phyloP scores from a whole-genome alignment of 2,888 invertebrate genomes.

The Lasioglossum figueresi region DNA sequence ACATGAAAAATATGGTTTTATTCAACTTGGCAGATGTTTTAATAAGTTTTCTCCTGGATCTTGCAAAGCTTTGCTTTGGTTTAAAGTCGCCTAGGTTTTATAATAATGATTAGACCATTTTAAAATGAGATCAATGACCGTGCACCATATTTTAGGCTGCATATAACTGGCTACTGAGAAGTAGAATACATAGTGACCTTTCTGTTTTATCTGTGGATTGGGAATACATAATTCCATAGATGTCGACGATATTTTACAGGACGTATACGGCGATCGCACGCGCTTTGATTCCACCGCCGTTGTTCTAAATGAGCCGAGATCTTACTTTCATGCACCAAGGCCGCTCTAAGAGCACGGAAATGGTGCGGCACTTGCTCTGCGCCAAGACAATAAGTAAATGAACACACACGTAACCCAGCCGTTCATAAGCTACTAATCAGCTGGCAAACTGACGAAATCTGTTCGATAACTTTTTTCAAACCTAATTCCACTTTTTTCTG shows the following conservation, averaged over 20 bases:
- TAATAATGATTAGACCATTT: not conserved
- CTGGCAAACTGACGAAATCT: conserved; percentile 2
- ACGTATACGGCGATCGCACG: conserved; percentile 35
- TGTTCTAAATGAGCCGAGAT: conserved; percentile 70
- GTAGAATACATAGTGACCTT: not conserved
- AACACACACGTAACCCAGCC: conserved; percentile 20
- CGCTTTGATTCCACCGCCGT: conserved; percentile 33
- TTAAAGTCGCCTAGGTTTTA: not conserved
- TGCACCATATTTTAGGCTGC: not conserved
- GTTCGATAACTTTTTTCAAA: not conserved
- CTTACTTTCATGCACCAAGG: conserved; percentile 82
- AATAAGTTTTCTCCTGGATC: not conserved
- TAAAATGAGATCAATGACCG: not conserved
- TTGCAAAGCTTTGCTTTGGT: not conserved
- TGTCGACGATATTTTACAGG: conserved; percentile 24
- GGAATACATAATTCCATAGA: conserved; percentile 27
- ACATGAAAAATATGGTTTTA: not conserved
- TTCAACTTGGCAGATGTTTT: not conserved
- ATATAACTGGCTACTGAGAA: conserved; percentile 15
- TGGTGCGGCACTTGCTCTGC: conserved; percentile 74
- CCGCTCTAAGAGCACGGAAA: conserved; percentile 71
- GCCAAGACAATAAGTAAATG: conserved; percentile 41
- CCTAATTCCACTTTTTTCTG: not conserved
- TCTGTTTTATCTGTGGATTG: not conserved
- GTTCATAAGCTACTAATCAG: conserved; percentile 20